Conservation (phyloP, 2,797 vertebrate genomes). For the Sebastes vulpes region DNA sequence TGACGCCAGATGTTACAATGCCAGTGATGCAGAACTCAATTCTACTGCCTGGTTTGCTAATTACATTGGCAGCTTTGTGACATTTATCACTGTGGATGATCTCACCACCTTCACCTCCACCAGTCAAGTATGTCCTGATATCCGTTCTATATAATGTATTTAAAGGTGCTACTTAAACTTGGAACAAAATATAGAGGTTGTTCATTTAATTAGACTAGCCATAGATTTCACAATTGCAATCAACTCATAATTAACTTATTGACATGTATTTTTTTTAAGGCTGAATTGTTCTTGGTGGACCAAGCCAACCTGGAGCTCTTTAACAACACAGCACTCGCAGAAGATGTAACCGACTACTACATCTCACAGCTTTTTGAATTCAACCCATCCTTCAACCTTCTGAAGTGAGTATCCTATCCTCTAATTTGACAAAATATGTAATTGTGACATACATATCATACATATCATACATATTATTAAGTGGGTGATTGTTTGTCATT, state of each 20-base stretch:
- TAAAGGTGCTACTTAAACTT: background rate
- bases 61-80: conserved; percentile 75
- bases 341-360: conserved; percentile 60
- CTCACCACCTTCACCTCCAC: conserved; percentile 58
- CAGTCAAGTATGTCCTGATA: conserved; percentile 49
- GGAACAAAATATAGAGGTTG: background rate
- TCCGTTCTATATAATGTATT: background rate
- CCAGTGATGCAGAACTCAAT: conserved; percentile 69
- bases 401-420: conserved; percentile 51
- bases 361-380: conserved; percentile 57
- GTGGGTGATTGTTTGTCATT: background rate
- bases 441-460: background rate
- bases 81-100: conserved; percentile 66
- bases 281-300: conserved; percentile 62
- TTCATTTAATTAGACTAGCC: background rate
- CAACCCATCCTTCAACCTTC: conserved; percentile 52
- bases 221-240: background rate
- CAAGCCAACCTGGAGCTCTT: conserved; percentile 78
- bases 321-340: conserved; percentile 53
- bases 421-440: background rate
- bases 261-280: conserved; percentile 44
- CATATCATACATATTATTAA: background rate
- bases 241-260: background rate
- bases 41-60: conserved; percentile 79
- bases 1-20: conserved; percentile 69